Base-by-base conservation (phyloP, 2,888 invertebrate genomes). In the Drosophila tripunctata region DNA sequence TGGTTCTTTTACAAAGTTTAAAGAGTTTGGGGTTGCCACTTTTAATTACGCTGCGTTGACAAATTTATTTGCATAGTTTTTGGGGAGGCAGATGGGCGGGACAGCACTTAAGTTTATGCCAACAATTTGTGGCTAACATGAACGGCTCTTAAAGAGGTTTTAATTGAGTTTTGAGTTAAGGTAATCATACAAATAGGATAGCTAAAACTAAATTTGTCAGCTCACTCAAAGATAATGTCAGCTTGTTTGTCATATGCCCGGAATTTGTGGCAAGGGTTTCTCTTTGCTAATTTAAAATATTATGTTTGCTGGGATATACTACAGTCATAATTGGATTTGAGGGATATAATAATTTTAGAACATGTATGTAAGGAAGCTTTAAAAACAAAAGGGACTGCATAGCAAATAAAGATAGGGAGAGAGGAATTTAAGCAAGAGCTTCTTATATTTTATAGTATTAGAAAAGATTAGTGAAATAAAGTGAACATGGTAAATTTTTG, bases 11-110 rank as follows among this genome's bases (percentile, higher is more conserved):
- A 10, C 10, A 12, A 14, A 36, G 35, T 7, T 12, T 2, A 10
- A 8, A 19, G 17, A 30, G 27, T 14, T 27, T 27, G 6, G 35
- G 27, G 41, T 41, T 72, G 79, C 62, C 76, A 76, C 62, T 76
- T 76, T 79, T 75, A 76, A 76, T 76, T 76, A 79, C 77, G 77
- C 56, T 50, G 62, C 80, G 72, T 76, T 76, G 80, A 79, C 76
- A 76, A 76, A 76, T 76, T 76, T 76, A 79, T 76, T 79, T 65
- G 73, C 76, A 76, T 76, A 76, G 80, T 79, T 79, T 65, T 10
- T n/a, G n/a, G n/a, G 45, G 58, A 44, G 58, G 35, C 33, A 22
- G 17, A 10, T 21, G 33, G 48, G 48, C 60, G 67, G 44, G 50
- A 7, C 31, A 54, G 52, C 64, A 64, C 67, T 58, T 50, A 57